Evolutionary conservation across 64 coral and sea anemone genomes (phyloP).

Genomic region (Porites lutea): DNA sequence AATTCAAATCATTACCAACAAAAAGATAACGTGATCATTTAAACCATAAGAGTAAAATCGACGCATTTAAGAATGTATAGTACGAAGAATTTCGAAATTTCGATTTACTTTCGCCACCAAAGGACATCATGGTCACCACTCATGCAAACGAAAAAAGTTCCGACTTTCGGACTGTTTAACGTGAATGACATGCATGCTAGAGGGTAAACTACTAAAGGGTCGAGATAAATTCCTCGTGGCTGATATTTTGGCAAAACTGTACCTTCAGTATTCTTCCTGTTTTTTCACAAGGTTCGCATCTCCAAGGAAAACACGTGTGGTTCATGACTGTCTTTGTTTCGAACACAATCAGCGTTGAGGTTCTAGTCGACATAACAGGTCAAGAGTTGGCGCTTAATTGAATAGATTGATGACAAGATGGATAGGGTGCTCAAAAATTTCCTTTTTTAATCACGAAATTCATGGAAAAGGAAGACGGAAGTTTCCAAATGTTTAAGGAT

Average conservation of each 20-base stretch:
- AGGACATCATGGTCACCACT: too few relatives aligned
- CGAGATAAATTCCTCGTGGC: neutral
- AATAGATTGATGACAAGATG: neutral
- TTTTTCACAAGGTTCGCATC: neutral
- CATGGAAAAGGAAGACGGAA: neutral
- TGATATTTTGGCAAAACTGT: neutral
- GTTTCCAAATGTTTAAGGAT: neutral
- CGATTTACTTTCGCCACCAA: too few relatives aligned
- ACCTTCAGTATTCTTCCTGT: neutral
- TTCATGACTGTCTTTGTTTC: neutral
- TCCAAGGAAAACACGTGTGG: conserved; percentile 32
- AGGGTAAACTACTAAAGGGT: neutral
- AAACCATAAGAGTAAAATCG: too few relatives aligned
- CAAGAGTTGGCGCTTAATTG: neutral
- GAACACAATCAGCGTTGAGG: neutral
- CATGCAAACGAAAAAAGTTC: too few relatives aligned
- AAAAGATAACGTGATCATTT: too few relatives aligned
- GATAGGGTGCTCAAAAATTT: neutral
- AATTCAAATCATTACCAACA: too few relatives aligned
- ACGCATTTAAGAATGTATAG: too few relatives aligned
- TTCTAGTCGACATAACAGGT: neutral
- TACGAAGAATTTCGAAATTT: too few relatives aligned
- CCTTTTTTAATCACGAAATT: neutral
- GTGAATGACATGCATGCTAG: too few relatives aligned
- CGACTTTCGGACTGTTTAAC: too few relatives aligned